Conservation (phyloP, 2,113 vertebrate genomes). For the Toxotes jaculatrix region DNA sequence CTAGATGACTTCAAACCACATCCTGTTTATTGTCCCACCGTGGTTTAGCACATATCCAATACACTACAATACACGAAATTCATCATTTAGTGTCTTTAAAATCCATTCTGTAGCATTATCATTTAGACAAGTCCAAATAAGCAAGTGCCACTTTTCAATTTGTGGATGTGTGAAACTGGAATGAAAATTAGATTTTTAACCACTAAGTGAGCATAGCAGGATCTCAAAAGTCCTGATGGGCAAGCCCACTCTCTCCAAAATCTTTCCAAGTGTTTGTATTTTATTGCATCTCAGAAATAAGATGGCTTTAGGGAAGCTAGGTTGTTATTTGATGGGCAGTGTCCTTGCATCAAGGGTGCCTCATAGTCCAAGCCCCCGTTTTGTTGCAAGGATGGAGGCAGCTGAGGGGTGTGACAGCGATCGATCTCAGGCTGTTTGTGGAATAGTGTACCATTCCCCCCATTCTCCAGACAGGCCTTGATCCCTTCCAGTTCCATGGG, state of each 20-base stretch:
- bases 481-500: conserved; percentile 89
- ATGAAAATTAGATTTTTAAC: conserved; percentile 28
- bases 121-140: conserved; percentile 28
- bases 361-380: conserved; percentile 83
- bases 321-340: conserved; percentile 86
- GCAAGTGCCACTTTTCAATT: conserved; percentile 49
- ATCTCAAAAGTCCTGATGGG: not conserved
- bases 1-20: conserved; percentile 47
- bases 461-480: conserved; percentile 86
- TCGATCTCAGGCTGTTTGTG: conserved; percentile 80
- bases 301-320: conserved; percentile 84
- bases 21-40: conserved; percentile 31
- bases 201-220: conserved; percentile 48
- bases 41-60: conserved; percentile 50
- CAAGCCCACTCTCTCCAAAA: conserved; percentile 8
- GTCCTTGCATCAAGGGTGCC: conserved; percentile 88
- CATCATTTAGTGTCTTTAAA: conserved; percentile 44
- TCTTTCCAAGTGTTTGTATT: conserved; percentile 28
- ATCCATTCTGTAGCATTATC: conserved; percentile 37
- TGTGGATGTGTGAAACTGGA: conserved; percentile 38
- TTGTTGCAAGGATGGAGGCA: conserved; percentile 51
- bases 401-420: conserved; percentile 60
- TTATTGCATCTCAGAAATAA: conserved; percentile 84
- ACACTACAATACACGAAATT: conserved; percentile 37
- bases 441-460: conserved; percentile 80